Percentiles rank a stretch among this genome's conserved stretches.
Evolutionary conservation across 37 sponge, comb jelly and placozoan species (phyloP).

Genomic region (Bolinopsis microptera): DNA sequence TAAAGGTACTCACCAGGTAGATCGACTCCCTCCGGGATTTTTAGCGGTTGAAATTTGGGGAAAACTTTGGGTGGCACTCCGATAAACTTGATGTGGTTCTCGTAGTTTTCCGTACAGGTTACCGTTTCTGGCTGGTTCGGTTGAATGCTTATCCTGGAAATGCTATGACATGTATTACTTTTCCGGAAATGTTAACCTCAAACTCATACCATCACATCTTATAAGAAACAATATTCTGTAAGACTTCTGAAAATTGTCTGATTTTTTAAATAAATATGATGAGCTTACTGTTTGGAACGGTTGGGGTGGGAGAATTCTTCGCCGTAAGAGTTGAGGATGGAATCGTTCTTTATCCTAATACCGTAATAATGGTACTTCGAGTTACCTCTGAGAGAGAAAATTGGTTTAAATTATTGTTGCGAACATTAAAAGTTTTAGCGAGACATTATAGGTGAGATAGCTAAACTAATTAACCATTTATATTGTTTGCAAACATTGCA

Average conservation of each 20-base stretch:
- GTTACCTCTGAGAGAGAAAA: slow-evolving; percentile 79
- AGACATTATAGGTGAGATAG: not conserved
- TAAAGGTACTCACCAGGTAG: slow-evolving; percentile 28
- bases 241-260: not conserved
- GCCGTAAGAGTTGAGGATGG: slow-evolving; percentile 48
- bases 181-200: not conserved
- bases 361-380: slow-evolving; percentile 99
- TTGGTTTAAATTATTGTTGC: too few relatives aligned
- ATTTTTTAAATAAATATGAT: not conserved
- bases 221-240: not conserved
- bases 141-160: slow-evolving; percentile 58
- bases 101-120: slow-evolving; percentile 18
- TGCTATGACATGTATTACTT: slow-evolving; percentile 20
- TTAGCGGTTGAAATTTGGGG: slow-evolving; percentile 44
- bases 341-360: slow-evolving; percentile 72
- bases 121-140: not conserved
- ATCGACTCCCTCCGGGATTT: slow-evolving; percentile 8
- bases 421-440: not conserved
- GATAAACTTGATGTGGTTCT: slow-evolving; percentile 59
- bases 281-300: slow-evolving; percentile 61
- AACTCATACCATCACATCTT: not conserved
- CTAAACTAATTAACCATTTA: too few relatives aligned
- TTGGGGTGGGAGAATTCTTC: slow-evolving; percentile 48
- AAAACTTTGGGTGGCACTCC: slow-evolving; percentile 56
- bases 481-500: too few relatives aligned